Base-by-base conservation (phyloP, 2,113 vertebrate species). In the Myiagra hebetior region DNA sequence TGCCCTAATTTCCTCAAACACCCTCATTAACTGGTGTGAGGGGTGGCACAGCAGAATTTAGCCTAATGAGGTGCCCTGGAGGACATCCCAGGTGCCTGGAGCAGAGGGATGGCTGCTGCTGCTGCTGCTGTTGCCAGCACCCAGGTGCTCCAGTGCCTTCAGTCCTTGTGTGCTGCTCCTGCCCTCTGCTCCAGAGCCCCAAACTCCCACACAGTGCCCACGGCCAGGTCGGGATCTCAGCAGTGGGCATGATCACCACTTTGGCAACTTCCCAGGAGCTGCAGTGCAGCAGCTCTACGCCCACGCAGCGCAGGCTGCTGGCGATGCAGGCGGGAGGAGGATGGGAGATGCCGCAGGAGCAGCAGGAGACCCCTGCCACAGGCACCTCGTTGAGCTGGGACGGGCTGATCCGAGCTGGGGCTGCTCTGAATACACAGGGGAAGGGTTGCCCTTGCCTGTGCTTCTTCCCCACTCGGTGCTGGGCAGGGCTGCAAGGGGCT, bases 281-380 rank as follows among this genome's bases (percentile, higher is more conserved):
- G 93, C 93, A 94, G 91, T 89, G 92, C 90, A 93, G 93, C 77
- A 87, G 84, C 87, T 93, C 42, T 8, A 28, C 93, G 82, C 94
- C 93, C 93, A 93, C 78, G 17, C 96, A 93, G 88, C 78, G 50
- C 69, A 1, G 69, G 78, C 82, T 81, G 88, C 69, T 1, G 15
- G 53, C 8, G 1, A 1, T 13, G 87, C 75, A 0, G 72, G 85
- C 27, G 1, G 77, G 30, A 37, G 57, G 5, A 37, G 76, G 44
- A 53, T 33, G 76, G 68, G 63, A 94, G 80, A 39, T 56, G 84
- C 85, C 2, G 68, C 80, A 77, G 87, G 72, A 86, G 44, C 72
- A 10, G 7, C 18, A 6, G 63, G 41, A 4, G 5, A 35, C 30
- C 73, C 59, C 59, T 9, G 78, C n/a, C 59, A 24, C 22, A 3